Evolutionary conservation across 1,140 invertebrate species (phyloP).

Genomic region (Dendroctonus valens): DNA sequence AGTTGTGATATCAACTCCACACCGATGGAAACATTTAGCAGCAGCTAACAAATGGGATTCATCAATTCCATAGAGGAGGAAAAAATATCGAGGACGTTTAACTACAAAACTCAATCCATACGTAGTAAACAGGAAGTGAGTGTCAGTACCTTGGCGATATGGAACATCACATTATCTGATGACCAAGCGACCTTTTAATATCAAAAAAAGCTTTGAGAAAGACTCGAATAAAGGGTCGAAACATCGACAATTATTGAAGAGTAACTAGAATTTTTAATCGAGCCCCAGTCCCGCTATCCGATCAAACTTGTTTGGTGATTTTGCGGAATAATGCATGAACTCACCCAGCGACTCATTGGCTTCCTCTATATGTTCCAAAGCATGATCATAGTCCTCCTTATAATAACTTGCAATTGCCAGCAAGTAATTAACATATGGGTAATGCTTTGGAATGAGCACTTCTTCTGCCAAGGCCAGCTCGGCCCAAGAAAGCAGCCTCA

Average conservation of each 20-base stretch:
- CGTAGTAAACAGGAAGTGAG: no score
- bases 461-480: slow-evolving; percentile 40
- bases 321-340: background rate
- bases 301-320: no score
- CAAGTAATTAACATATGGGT: slow-evolving; percentile 41
- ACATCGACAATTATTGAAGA: background rate
- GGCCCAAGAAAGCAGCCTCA: slow-evolving; percentile 39
- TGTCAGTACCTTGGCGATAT: no score
- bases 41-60: no score
- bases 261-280: background rate
- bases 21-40: no score
- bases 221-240: slow-evolving; percentile 5
- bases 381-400: slow-evolving; percentile 39
- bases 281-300: no score
- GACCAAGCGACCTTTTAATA: no score
- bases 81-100: no score
- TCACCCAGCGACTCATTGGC: slow-evolving; percentile 37
- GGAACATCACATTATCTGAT: no score
- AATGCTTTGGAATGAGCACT: slow-evolving; percentile 25
- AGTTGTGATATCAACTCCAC: no score
- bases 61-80: no score
- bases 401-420: slow-evolving; percentile 42
- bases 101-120: no score
- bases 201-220: slow-evolving; percentile 13
- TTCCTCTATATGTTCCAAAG: slow-evolving; percentile 41